These are phyloP conservation scores for Heliothis subflexa DNA, from an alignment of 1,140 invertebrate genomes.

Conservation along the genomic window DNA sequence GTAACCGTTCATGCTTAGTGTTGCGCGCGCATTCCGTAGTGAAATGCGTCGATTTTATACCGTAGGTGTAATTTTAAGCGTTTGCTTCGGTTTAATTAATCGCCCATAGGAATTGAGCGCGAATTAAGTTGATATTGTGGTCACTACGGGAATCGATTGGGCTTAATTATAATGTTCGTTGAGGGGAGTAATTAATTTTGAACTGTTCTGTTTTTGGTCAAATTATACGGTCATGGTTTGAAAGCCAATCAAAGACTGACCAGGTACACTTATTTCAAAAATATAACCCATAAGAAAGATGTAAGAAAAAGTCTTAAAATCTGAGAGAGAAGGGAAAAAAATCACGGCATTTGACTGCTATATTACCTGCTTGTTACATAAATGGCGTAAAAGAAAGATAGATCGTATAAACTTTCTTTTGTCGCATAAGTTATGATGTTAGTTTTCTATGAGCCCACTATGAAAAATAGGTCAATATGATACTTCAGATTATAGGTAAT, in stretches of 20 bases:
- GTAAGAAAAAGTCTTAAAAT: not conserved
- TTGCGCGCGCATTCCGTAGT: slow-evolving; percentile 72
- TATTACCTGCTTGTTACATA: not conserved
- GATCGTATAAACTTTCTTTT: slow-evolving; percentile 13
- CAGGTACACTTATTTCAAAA: too few species aligned
- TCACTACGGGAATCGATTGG: slow-evolving; percentile 25
- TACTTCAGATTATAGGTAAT: not conserved
- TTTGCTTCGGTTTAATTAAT: slow-evolving; percentile 55
- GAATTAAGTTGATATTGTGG: slow-evolving; percentile 44
- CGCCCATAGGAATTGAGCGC: slow-evolving; percentile 43
- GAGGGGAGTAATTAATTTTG: slow-evolving; percentile 15
- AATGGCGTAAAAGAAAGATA: not conserved
- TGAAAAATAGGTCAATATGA: slow-evolving; percentile 26
- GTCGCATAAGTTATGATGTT: not conserved
- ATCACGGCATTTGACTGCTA: not conserved
- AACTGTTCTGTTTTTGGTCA: not conserved
- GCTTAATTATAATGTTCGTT: slow-evolving; percentile 16
- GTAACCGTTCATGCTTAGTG: slow-evolving; percentile 63
- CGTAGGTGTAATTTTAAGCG: slow-evolving; percentile 72
- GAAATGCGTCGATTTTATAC: slow-evolving; percentile 78
- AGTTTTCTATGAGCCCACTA: not conserved
- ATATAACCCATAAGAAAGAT: not conserved
- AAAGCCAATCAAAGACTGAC: too few species aligned
- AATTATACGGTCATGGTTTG: not conserved
- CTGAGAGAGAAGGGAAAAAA: not conserved